Evolutionary conservation across 2,888 invertebrate genomes (phyloP).

Genomic region (Chalcosyrphus nemorum): DNA sequence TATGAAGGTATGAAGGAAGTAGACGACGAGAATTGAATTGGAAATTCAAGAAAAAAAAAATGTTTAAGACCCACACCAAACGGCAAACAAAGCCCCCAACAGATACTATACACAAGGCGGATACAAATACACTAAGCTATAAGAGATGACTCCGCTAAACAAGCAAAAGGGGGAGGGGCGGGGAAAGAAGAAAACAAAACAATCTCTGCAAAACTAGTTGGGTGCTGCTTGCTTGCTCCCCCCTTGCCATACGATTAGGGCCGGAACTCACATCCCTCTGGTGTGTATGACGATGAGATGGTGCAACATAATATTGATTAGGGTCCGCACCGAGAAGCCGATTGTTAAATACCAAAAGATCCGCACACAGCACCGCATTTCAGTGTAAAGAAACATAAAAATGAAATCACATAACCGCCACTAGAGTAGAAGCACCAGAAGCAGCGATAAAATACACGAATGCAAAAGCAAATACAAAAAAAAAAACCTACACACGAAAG

Average conservation of each 20-base stretch:
- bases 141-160: conserved; percentile 36
- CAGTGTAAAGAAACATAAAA: conserved; percentile 36
- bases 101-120: conserved; percentile 41
- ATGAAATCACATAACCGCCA: conserved; percentile 56
- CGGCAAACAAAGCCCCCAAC: conserved; percentile 52
- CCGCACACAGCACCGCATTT: conserved; percentile 51
- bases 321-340: conserved; percentile 45
- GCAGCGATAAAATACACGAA: conserved; percentile 60
- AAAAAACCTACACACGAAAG: conserved; percentile 7
- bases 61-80: conserved; percentile 11
- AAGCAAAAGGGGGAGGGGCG: too few relatives aligned
- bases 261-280: conserved; percentile 60
- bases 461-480: conserved; percentile 52
- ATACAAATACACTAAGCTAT: conserved; percentile 44
- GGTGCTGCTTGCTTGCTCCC: conserved; percentile 1
- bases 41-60: conserved; percentile 44
- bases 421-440: conserved; percentile 59
- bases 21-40: conserved; percentile 71
- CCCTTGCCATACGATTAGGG: conserved; percentile 25
- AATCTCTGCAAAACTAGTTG: conserved; percentile 65
- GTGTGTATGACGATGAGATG: conserved; percentile 49
- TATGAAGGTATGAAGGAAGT: conserved; percentile 68
- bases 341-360: conserved; percentile 62
- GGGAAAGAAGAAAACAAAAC: conserved; percentile 27
- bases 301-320: conserved; percentile 70